Conservation (phyloP, 2,797 vertebrate genomes). For the Pantherophis alleghaniensis region DNA sequence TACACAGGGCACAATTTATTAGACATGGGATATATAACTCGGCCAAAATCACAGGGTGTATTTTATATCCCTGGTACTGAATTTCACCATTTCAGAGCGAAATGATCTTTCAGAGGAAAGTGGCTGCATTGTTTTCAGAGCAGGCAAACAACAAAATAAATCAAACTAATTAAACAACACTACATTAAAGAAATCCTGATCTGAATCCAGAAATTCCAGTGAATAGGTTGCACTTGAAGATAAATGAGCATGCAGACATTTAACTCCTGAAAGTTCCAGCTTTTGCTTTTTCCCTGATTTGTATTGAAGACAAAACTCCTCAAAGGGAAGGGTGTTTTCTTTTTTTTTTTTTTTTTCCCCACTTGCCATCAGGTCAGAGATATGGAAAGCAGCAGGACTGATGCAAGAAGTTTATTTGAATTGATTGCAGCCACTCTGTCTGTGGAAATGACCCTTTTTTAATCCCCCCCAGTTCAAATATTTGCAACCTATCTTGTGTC, state of each 20-base stretch:
- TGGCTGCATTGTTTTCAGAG: neutral
- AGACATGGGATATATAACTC: neutral
- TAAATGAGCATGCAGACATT: neutral
- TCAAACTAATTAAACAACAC: neutral
- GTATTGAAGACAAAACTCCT: neutral
- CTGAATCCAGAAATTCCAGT: neutral
- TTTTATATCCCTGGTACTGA: neutral
- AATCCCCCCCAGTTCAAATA: neutral
- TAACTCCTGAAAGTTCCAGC: neutral
- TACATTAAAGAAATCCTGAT: neutral
- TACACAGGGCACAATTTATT: neutral
- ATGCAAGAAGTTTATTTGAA: neutral
- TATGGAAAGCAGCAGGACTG: neutral
- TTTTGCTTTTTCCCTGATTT: neutral
- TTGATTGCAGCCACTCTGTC: neutral
- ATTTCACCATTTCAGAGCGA: neutral
- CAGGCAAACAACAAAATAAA: neutral
- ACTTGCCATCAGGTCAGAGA: neutral
- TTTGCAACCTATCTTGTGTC: neutral
- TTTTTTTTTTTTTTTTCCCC: too few relatives aligned
- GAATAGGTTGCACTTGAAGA: neutral
- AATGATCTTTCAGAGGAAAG: neutral
- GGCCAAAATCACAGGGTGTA: neutral
- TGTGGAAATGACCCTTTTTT: neutral
- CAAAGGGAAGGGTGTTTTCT: neutral